Conservation (phyloP, 2,888 invertebrate species). For the Microctonus hyperodae region DNA sequence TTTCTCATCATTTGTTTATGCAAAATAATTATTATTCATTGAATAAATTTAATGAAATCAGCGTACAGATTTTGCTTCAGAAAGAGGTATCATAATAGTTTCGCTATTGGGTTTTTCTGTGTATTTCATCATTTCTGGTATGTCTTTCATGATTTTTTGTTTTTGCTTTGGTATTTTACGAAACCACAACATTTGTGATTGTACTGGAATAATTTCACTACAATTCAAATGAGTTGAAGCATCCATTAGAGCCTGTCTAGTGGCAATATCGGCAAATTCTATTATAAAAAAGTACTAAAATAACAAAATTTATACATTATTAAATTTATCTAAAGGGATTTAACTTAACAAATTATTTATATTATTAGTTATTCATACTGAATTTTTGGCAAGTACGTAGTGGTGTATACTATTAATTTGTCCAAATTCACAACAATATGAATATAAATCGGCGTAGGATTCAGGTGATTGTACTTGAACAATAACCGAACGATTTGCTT, state of each 20-base stretch:
- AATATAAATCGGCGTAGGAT: constrained; percentile 72
- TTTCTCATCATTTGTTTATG: neutral
- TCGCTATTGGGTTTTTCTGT: constrained; percentile 59
- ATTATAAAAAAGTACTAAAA: constrained; percentile 77
- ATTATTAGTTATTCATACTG: constrained; percentile 52
- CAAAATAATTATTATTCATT: too few relatives aligned
- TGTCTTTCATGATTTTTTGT: neutral
- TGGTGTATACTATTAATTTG: constrained; percentile 72
- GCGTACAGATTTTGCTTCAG: constrained; percentile 60
- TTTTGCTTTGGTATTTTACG: constrained; percentile 61
- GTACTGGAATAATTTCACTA: constrained; percentile 69
- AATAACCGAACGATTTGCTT: constrained; percentile 75
- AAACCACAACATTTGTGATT: constrained; percentile 80
- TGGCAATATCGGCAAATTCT: constrained; percentile 70
- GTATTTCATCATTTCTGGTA: constrained; percentile 10
- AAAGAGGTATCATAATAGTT: constrained; percentile 64
- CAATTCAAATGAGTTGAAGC: constrained; percentile 69
- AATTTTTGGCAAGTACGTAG: constrained; percentile 64
- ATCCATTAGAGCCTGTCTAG: constrained; percentile 67
- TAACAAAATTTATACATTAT: constrained; percentile 9
- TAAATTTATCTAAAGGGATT: constrained; percentile 21
- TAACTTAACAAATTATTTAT: neutral
- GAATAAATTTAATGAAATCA: neutral
- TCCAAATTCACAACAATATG: constrained; percentile 75
- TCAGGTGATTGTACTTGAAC: constrained; percentile 79